Conservation (phyloP, 2,888 invertebrate genomes). For the Byasa hedistus region DNA sequence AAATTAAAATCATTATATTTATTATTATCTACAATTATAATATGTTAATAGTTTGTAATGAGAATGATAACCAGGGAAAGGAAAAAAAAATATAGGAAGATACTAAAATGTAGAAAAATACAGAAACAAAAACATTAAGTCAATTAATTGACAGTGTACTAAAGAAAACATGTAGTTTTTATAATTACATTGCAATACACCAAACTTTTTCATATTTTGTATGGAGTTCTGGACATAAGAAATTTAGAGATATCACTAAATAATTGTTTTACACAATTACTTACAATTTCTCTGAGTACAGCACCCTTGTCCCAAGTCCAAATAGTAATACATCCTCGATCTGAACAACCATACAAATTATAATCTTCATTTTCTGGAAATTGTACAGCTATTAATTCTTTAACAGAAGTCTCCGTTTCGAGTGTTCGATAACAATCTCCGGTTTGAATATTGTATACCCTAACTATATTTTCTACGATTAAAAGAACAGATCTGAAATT, state of each 20-base stretch:
- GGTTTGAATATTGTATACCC: slow-evolving; percentile 70
- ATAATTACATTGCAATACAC: neutral
- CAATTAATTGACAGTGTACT: neutral
- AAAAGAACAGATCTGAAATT: slow-evolving; percentile 64
- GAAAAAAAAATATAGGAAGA: too few relatives aligned
- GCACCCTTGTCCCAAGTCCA: slow-evolving; percentile 76
- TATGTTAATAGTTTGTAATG: too few relatives aligned
- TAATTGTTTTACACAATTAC: slow-evolving; percentile 31
- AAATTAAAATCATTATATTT: too few relatives aligned
- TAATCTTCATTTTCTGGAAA: slow-evolving; percentile 67
- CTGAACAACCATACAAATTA: slow-evolving; percentile 69
- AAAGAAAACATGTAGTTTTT: neutral
- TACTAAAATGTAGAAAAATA: too few relatives aligned
- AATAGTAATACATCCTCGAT: slow-evolving; percentile 57
- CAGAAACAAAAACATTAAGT: neutral
- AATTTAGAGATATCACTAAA: neutral
- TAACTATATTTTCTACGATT: slow-evolving; percentile 66
- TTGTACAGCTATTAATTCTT: slow-evolving; percentile 59
- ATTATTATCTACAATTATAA: too few relatives aligned
- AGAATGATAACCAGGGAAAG: too few relatives aligned
- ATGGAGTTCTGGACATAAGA: neutral
- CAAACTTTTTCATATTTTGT: neutral
- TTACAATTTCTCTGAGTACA: slow-evolving; percentile 68
- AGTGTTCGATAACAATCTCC: slow-evolving; percentile 65
- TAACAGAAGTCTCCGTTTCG: slow-evolving; percentile 58